Conservation (phyloP, 2,888 invertebrate genomes). For the Tetheella fluctuosa region DNA sequence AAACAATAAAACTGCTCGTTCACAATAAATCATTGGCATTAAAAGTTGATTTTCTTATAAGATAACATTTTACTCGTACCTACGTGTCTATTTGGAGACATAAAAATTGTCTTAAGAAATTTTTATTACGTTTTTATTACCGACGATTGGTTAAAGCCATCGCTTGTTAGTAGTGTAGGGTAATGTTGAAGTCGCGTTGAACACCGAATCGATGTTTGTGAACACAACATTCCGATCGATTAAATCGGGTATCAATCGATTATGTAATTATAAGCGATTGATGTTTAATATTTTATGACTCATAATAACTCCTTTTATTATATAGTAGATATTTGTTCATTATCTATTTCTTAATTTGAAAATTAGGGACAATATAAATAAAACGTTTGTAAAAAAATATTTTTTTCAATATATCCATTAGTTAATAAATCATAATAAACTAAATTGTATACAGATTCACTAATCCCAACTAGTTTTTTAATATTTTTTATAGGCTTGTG, state of each 20-base stretch:
- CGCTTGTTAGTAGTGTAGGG: slow-evolving; percentile 3
- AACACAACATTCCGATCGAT: slow-evolving; percentile 11
- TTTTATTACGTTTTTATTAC: slow-evolving; percentile 52
- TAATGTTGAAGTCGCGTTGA: slow-evolving; percentile 14
- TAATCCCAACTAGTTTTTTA: no score
- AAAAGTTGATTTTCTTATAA: slow-evolving; percentile 39
- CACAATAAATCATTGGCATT: slow-evolving; percentile 47
- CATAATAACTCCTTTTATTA: slow-evolving; percentile 8
- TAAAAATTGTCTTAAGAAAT: slow-evolving; percentile 47
- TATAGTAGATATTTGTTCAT: neutral
- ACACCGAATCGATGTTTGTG: slow-evolving; percentile 22
- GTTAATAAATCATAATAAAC: no score
- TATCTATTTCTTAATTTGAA: neutral
- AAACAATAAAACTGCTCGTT: slow-evolving; percentile 45
- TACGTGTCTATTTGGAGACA: slow-evolving; percentile 29
- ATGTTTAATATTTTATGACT: slow-evolving; percentile 11
- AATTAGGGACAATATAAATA: neutral
- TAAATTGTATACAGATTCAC: no score
- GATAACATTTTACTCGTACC: slow-evolving; percentile 35
- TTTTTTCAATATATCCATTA: no score
- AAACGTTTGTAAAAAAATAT: neutral
- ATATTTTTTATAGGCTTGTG: no score
- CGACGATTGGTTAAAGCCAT: slow-evolving; percentile 12
- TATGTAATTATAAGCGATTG: slow-evolving; percentile 14
- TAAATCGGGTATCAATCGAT: slow-evolving; percentile 12